Evolutionary conservation across 2,113 vertebrate genomes (phyloP), one percentile per base, ranked within the genome.

Genomic region (Aspiorhynchus laticeps): DNA sequence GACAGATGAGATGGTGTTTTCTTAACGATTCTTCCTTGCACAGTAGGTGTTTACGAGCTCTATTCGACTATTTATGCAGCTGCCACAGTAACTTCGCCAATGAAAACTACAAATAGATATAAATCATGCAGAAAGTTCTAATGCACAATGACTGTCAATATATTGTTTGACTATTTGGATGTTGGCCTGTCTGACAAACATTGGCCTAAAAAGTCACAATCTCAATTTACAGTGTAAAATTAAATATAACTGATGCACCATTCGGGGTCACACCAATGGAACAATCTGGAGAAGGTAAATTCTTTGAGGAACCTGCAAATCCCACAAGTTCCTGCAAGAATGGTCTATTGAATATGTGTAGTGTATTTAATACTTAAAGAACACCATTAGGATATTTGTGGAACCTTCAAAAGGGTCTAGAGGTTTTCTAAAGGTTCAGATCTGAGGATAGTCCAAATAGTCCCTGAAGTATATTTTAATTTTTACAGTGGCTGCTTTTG

Each of bases 1-100:
- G 75, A 46, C 77, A 76, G 59, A 73, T 73, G 88, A 71, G 19
- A 31, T 85, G 28, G 15, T 82, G 71, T 85, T 85, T 87, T 67
- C 17, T 14, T 84, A 80, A 36, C 51, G 33, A 53, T 71, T 67
- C 15, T 59, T 77, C 61, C 28, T 61, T 65, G 56, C 4, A 4
- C 69, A 76, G 88, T 33, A 85, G 83, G 88, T 67, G 78, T 82
- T 83, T 73, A 89, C 38, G 5, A 11, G 33, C 41, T 5, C 6
- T 10, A 76, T 36, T 11, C 21, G 21, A 26, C 65, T 41, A 31
- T 85, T 87, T 85, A 33, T 10, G 43, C 78, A 85, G 78, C 46
- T 85, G 85, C 36, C 2, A 11, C 59, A 46, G 21, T 61, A 63
- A 33, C 80, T 24, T 28, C 5, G 12, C 59, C 82, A n/a, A 41